These are phyloP conservation scores for Holacanthus passer DNA, from an alignment of 2,113 vertebrate species.

Conservation along the genomic window DNA sequence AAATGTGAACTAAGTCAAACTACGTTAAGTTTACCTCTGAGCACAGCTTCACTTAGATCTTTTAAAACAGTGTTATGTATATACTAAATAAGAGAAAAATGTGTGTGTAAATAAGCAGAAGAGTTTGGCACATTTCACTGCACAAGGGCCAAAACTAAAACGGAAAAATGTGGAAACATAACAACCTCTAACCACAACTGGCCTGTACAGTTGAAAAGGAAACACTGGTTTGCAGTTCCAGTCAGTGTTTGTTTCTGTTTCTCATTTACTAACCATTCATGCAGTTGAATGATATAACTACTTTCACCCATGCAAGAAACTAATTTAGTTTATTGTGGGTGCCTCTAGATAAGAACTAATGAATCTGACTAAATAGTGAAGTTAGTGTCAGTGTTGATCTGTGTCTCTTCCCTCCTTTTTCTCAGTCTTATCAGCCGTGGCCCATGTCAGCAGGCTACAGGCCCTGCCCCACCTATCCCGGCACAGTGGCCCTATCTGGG, in stretches of 20 bases:
- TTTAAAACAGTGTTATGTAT: not conserved
- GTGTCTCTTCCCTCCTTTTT: slow-evolving; percentile 54
- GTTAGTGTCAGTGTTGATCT: not conserved
- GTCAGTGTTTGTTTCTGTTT: slow-evolving; percentile 2
- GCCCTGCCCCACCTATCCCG: slow-evolving; percentile 56
- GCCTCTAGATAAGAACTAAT: not conserved
- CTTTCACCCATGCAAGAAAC: not conserved
- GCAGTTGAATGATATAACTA: not conserved
- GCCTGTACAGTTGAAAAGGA: slow-evolving; percentile 6
- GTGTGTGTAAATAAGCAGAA: not conserved
- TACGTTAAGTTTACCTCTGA: not conserved
- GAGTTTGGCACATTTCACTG: too few species aligned
- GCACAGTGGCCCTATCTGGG: slow-evolving; percentile 47
- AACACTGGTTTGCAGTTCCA: not conserved
- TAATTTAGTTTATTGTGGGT: not conserved
- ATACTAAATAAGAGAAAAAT: not conserved
- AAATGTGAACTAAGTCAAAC: not conserved
- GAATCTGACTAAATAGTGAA: not conserved
- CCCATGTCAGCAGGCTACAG: slow-evolving; percentile 45
- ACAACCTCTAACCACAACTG: not conserved
- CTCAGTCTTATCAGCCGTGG: slow-evolving; percentile 48
- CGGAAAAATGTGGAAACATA: not conserved
- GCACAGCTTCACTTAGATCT: not conserved
- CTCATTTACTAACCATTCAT: not conserved
- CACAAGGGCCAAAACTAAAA: not conserved